Evolutionary conservation across 2,113 vertebrate species (phyloP).

Genomic region (Oreochromis niloticus): DNA sequence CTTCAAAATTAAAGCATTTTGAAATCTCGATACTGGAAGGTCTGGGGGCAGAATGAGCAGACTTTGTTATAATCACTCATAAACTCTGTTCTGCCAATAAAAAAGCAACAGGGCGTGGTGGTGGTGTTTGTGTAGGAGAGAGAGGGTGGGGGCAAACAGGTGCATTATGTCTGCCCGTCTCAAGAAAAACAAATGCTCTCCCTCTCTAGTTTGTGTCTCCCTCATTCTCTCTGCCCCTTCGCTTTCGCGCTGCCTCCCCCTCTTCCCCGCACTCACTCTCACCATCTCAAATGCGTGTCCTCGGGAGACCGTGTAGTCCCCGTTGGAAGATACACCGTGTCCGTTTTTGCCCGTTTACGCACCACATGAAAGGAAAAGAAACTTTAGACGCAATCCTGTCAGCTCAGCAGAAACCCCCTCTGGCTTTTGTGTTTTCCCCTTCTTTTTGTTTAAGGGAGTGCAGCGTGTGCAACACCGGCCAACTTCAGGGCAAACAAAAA

Average conservation of each 20-base stretch:
- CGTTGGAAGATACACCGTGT: background rate
- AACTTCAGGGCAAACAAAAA: background rate
- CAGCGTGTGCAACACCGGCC: background rate
- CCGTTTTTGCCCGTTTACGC: background rate
- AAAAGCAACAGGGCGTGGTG: background rate
- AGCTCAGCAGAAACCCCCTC: background rate
- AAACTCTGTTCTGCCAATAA: conserved; percentile 6
- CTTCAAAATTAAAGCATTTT: background rate
- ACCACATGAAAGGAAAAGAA: background rate
- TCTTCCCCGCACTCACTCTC: background rate
- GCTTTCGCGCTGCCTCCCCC: background rate
- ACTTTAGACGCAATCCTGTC: background rate
- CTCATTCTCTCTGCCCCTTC: background rate
- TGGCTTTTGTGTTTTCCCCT: background rate
- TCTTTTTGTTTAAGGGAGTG: background rate
- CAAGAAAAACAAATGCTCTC: conserved; percentile 25
- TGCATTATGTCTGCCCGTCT: conserved; percentile 20
- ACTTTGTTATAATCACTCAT: background rate
- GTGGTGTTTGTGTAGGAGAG: background rate
- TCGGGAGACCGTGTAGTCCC: background rate
- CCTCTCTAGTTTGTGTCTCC: background rate
- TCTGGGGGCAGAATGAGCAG: background rate
- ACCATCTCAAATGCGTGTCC: background rate
- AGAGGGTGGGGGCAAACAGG: conserved; percentile 11
- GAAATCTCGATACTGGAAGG: background rate